Conservation (phyloP, 2,797 vertebrate genomes). For the Sphaeramia orbicularis region DNA sequence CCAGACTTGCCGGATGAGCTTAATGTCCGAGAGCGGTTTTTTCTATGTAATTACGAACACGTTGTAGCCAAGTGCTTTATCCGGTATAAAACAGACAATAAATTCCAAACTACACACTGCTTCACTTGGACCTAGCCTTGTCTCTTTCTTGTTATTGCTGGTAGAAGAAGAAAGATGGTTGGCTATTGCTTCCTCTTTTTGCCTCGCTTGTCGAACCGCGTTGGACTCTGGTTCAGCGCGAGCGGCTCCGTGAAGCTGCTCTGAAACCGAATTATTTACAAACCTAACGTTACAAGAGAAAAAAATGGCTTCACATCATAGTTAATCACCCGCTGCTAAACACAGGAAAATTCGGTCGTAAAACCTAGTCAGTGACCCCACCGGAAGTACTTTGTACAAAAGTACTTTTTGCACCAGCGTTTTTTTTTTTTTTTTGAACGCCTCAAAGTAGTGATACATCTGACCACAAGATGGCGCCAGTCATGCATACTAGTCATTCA, state of each 20-base stretch:
- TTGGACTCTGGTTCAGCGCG: conserved; percentile 29
- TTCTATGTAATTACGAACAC: conserved; percentile 36
- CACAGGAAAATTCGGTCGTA: conserved; percentile 44
- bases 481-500: neutral
- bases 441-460: neutral
- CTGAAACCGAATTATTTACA: conserved; percentile 20
- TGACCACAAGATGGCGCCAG: conserved; percentile 67
- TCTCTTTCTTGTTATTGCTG: conserved; percentile 89
- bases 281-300: conserved; percentile 2
- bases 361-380: conserved; percentile 81
- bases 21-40: conserved; percentile 55
- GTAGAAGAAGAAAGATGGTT: conserved; percentile 88
- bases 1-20: conserved; percentile 68
- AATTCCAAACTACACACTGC: conserved; percentile 78
- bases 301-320: neutral
- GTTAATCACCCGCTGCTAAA: conserved; percentile 28
- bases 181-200: conserved; percentile 87
- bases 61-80: conserved; percentile 36
- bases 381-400: conserved; percentile 88
- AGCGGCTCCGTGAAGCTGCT: conserved; percentile 4
- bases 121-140: conserved; percentile 79
- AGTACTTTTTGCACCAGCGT: conserved; percentile 77
- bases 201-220: conserved; percentile 69
- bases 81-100: conserved; percentile 66
- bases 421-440: conserved; percentile 49